Percentiles rank a stretch among this genome's conserved stretches.
phyloP scores from a whole-genome alignment of 1,140 invertebrate genomes.

The Drosophila orena region DNA sequence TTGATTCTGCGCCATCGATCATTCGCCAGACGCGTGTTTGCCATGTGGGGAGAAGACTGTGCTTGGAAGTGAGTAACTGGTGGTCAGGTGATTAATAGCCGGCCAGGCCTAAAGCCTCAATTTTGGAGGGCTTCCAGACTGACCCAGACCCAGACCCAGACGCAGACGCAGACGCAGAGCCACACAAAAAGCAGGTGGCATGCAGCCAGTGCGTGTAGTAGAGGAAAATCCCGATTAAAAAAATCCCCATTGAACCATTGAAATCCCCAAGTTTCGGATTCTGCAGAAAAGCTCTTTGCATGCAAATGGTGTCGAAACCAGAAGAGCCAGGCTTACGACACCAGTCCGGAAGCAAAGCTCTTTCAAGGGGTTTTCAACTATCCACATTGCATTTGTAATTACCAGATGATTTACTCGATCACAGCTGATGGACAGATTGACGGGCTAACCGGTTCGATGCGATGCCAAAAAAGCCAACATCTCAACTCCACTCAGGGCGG shows the following conservation, averaged over 20 bases:
- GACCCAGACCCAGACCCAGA: conserved; percentile 7
- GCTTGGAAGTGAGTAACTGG: conserved; percentile 26
- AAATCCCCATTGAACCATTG: conserved; percentile 40
- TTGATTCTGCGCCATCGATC: conserved; percentile 35
- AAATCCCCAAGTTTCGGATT: conserved; percentile 42
- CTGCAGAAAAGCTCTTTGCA: conserved; percentile 49
- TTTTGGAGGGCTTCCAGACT: conserved; percentile 6
- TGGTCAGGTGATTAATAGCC: conserved; percentile 17
- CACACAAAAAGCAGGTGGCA: conserved; percentile 4
- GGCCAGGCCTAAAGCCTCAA: background rate
- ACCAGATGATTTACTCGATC: conserved; percentile 15
- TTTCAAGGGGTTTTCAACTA: conserved; percentile 6
- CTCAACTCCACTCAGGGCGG: conserved; percentile 9
- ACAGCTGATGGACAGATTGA: conserved; percentile 31
- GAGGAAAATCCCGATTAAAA: conserved; percentile 39
- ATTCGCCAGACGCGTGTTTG: conserved; percentile 37
- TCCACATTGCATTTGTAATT: conserved; percentile 19
- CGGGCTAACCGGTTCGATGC: conserved; percentile 27
- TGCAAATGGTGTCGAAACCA: conserved; percentile 33
- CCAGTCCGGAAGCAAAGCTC: conserved; percentile 5
- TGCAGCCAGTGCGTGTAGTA: conserved; percentile 7
- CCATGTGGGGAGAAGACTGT: conserved; percentile 40
- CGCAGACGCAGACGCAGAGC: too few relatives aligned
- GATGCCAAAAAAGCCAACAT: conserved; percentile 29
- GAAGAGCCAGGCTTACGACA: conserved; percentile 7